Base-by-base conservation (phyloP, 53 echinoderm and acorn worm species). In the Henricia sp. region DNA sequence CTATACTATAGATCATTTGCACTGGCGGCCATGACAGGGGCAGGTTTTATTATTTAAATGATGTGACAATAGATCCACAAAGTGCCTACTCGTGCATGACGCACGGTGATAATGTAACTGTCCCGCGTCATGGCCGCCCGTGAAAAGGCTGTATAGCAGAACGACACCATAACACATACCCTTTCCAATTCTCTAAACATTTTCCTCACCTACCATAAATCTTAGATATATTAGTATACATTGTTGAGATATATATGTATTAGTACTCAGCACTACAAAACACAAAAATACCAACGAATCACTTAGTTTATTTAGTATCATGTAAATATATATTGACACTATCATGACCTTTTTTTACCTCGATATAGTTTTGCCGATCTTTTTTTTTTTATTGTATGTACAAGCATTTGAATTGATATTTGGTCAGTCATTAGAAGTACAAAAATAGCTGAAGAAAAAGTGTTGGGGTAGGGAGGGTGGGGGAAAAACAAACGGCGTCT, bases 211-310 rank as follows among this genome's bases (percentile, higher is more conserved):
- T 36, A 6, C 33, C 52, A 55, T 74, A 72, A 52, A 52, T 11
- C 25, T 63, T 63, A 57, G 54, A 39, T 56, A 41, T 54, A 76
- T 76, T 76, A 55, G 76, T 14, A 38, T 42, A 41, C 59, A 76
- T 76, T 10, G 6, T 56, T 19, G n/a, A n/a, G n/a, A n/a, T n/a
- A 26, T 39, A 76, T 37, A 14, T 40, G 25, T 30, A 76, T 76
- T 76, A 76, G 76, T 76, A 76, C 76, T 76, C 59, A 58, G 59
- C 76, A 76, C 76, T 74, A 74, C 38, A 57, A 75, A 60, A 67
- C 67, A 67, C 67, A 67, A 67, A 71, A 59, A 76, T 76, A 58
- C 57, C 76, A 41, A 42, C 40, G 40, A 56, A 34, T 39, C 57
- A 58, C 76, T 55, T 56, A 23, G 37, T 68, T 32, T 68, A 38